Conservation (phyloP, 2,888 invertebrate species). For the Aporophyla nigra region DNA sequence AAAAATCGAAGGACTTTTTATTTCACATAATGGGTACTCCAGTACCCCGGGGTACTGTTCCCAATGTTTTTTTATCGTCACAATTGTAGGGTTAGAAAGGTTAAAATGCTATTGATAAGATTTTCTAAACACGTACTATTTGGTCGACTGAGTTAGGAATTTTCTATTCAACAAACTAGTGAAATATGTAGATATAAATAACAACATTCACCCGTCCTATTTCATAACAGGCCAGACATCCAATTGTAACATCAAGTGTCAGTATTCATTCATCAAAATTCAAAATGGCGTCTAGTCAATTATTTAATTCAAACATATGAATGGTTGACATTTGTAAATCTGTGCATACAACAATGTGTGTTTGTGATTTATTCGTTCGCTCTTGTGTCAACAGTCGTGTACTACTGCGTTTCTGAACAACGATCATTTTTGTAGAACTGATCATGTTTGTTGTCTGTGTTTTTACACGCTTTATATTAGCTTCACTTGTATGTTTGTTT, state of each 20-base stretch:
- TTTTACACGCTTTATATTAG: too few relatives aligned
- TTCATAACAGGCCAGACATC: conserved; percentile 37
- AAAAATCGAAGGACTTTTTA: too few relatives aligned
- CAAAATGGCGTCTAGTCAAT: conserved; percentile 71
- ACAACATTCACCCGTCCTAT: conserved; percentile 22
- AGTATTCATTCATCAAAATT: conserved; percentile 77
- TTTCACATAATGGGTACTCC: too few relatives aligned
- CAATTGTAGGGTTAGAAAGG: too few relatives aligned
- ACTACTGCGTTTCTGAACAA: conserved; percentile 32
- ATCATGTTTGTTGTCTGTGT: too few relatives aligned
- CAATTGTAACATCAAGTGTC: conserved; percentile 66
- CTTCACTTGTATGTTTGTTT: too few relatives aligned
- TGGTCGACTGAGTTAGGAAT: too few relatives aligned
- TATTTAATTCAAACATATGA: conserved; percentile 69
- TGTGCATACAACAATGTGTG: conserved; percentile 29
- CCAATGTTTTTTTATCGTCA: too few relatives aligned
- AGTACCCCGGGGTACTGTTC: too few relatives aligned
- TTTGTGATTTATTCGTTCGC: conserved; percentile 46
- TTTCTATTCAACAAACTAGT: too few relatives aligned
- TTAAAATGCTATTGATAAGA: too few relatives aligned
- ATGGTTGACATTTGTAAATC: conserved; percentile 57
- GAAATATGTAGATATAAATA: neutral
- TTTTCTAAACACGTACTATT: too few relatives aligned
- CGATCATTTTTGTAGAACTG: conserved; percentile 6
- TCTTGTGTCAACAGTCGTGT: conserved; percentile 55